Evolutionary conservation across 2,888 invertebrate species (phyloP).

Genomic region (Scaptomyza parva): DNA sequence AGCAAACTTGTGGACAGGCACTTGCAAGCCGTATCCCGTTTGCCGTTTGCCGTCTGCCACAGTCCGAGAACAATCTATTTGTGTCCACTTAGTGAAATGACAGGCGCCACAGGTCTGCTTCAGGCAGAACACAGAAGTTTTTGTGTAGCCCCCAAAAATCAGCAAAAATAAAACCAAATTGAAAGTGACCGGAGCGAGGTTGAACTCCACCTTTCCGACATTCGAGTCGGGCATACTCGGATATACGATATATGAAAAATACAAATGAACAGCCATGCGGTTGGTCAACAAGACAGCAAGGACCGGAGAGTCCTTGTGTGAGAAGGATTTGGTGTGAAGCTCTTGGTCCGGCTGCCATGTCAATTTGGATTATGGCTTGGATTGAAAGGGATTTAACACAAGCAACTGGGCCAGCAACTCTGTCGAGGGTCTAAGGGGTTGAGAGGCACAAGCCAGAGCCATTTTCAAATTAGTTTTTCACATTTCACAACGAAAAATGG

Average conservation of each 20-base stretch:
- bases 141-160: conserved; percentile 53
- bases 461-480: conserved; percentile 77
- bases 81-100: conserved; percentile 83
- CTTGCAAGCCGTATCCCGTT: conserved; percentile 48
- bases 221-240: conserved; percentile 1
- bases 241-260: conserved; percentile 76
- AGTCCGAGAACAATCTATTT: conserved; percentile 82
- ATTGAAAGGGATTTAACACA: conserved; percentile 73
- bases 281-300: conserved; percentile 77
- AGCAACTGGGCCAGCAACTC: conserved; percentile 27
- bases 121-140: conserved; percentile 50
- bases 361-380: conserved; percentile 74
- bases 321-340: conserved; percentile 41
- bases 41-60: conserved; percentile 9
- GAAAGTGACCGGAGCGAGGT: conserved; percentile 72
- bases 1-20: conserved; percentile 84
- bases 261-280: conserved; percentile 75
- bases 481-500: conserved; percentile 20
- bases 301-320: neutral
- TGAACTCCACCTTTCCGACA: conserved; percentile 12
- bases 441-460: conserved; percentile 44
- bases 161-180: conserved; percentile 72
- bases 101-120: conserved; percentile 42
- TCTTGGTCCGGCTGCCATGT: conserved; percentile 62
- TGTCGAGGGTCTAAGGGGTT: neutral